Conservation (phyloP, 2,888 invertebrate species). For the Argyra leucocephala region DNA sequence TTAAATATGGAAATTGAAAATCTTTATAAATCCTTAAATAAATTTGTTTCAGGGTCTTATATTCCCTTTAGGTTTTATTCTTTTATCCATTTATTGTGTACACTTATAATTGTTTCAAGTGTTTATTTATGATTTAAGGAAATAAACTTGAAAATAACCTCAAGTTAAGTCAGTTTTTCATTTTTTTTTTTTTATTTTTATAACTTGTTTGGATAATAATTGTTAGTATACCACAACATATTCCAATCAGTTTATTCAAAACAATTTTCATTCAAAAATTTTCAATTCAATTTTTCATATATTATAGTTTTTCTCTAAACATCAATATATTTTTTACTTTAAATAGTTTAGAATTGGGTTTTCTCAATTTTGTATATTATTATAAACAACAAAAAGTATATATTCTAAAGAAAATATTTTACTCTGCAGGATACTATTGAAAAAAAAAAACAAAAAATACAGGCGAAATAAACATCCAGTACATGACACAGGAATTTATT, state of each 20-base stretch:
- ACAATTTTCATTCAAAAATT: neutral
- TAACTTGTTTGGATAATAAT: no score
- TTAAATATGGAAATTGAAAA: no score
- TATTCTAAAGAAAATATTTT: neutral
- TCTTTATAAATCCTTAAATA: no score
- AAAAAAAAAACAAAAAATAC: no score
- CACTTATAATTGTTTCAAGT: neutral
- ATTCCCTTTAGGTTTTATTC: neutral
- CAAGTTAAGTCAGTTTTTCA: neutral
- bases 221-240: neutral
- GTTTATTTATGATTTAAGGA: neutral
- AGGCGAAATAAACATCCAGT: neutral
- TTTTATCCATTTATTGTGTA: neutral
- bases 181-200: neutral
- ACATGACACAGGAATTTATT: constrained; percentile 2
- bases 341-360: no score
- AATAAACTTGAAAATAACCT: neutral
- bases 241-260: neutral
- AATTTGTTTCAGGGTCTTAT: neutral
- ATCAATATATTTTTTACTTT: neutral
- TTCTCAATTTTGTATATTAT: no score
- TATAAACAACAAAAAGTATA: no score
- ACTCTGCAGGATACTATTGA: neutral
- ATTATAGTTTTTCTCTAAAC: neutral
- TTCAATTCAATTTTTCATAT: neutral